Evolutionary conservation across 2,888 invertebrate genomes (phyloP).

Genomic region (Megaustenia siamemsis): DNA sequence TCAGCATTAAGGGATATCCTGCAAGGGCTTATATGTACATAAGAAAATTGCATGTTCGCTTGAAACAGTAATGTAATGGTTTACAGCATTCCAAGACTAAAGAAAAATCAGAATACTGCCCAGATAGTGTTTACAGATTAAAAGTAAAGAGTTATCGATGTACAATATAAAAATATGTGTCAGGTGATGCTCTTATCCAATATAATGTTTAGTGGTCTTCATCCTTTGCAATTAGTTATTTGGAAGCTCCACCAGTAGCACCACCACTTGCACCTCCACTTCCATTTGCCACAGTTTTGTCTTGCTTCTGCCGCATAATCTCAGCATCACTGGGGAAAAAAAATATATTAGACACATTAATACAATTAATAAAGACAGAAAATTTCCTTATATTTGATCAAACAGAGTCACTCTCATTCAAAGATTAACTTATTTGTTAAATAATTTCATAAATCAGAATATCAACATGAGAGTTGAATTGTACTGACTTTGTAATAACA

Average conservation of each 20-base stretch:
- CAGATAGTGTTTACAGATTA: neutral
- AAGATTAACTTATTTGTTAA: too few species aligned
- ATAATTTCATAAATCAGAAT: too few species aligned
- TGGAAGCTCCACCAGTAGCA: constrained; percentile 59
- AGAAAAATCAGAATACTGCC: neutral
- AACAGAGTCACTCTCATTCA: too few species aligned
- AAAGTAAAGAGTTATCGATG: neutral
- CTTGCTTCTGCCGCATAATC: constrained; percentile 74
- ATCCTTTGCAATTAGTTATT: constrained; percentile 46
- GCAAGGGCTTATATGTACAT: neutral
- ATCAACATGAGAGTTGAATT: too few species aligned
- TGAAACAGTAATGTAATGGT: neutral
- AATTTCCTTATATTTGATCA: too few species aligned
- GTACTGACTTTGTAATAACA: too few species aligned
- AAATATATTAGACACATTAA: too few species aligned
- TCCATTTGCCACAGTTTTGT: too few species aligned
- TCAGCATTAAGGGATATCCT: too few species aligned
- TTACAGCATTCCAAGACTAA: too few species aligned
- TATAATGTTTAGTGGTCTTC: neutral
- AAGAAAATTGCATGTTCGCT: neutral
- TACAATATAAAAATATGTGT: neutral
- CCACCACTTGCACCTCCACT: constrained; percentile 40
- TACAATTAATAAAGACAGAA: too few species aligned
- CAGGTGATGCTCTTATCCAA: neutral
- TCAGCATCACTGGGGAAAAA: constrained; percentile 70